Percentiles rank a stretch among this genome's conserved stretches.
phyloP scores from a whole-genome alignment of 2,888 invertebrate species.

The Lepeophtheirus nordmannii region DNA sequence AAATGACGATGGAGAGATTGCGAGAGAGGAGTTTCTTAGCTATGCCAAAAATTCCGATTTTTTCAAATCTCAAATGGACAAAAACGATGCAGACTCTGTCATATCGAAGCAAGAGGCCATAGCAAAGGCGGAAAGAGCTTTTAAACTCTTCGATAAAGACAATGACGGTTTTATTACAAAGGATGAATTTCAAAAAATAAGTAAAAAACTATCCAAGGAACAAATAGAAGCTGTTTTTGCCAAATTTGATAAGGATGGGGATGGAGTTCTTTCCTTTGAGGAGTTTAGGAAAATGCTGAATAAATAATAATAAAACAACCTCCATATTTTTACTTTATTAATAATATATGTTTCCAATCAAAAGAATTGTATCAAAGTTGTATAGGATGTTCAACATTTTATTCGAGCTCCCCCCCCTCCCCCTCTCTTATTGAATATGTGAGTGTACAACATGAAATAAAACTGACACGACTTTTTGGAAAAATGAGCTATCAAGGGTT shows the following conservation, averaged over 20 bases:
- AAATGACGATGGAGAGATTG: slow-evolving; percentile 4
- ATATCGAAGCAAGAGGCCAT: slow-evolving; percentile 8
- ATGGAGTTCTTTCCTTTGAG: slow-evolving; percentile 17
- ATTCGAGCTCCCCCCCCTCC: too few relatives aligned
- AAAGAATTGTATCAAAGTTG: too few relatives aligned
- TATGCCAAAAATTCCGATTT: slow-evolving; percentile 15
- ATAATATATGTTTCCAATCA: too few relatives aligned
- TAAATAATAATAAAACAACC: background rate
- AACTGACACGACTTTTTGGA: too few relatives aligned
- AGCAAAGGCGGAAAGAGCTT: slow-evolving; percentile 14
- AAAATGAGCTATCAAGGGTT: too few relatives aligned
- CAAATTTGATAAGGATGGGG: slow-evolving; percentile 20
- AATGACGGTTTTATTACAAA: slow-evolving; percentile 14
- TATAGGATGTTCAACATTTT: too few relatives aligned
- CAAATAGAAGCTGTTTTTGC: slow-evolving; percentile 17
- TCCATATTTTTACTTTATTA: too few relatives aligned
- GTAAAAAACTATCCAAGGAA: background rate
- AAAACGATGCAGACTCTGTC: slow-evolving; percentile 2
- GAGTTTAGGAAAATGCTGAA: slow-evolving; percentile 22
- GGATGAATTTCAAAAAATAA: slow-evolving; percentile 10
- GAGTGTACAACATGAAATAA: too few relatives aligned
- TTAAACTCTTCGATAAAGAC: slow-evolving; percentile 16
- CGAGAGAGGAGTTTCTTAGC: background rate
- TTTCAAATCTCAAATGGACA: slow-evolving; percentile 15
- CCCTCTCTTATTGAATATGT: too few relatives aligned